phyloP scores from a whole-genome alignment of 2,113 vertebrate genomes.

The Nothoprocta pentlandii region DNA sequence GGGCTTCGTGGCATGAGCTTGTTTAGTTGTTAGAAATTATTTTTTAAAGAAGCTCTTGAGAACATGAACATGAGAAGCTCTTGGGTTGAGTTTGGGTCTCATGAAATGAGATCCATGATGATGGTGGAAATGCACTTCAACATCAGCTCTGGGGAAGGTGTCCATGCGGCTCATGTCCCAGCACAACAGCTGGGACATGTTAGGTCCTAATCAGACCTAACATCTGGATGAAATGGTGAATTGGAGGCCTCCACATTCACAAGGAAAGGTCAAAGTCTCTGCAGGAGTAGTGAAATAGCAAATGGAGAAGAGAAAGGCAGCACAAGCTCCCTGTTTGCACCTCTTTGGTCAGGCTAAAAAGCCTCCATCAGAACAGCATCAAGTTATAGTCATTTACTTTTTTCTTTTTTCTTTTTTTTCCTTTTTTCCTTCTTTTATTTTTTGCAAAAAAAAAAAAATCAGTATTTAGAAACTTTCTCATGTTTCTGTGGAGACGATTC shows the following conservation, averaged over 20 bases:
- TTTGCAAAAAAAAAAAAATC: not conserved
- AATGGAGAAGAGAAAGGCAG: not conserved
- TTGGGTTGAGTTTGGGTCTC: not conserved
- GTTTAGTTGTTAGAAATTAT: not conserved
- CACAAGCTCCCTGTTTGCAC: not conserved
- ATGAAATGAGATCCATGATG: not conserved
- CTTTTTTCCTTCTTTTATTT: not conserved
- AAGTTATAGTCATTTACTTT: not conserved
- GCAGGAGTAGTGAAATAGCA: not conserved
- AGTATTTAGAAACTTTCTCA: not conserved
- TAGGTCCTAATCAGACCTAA: too few species aligned
- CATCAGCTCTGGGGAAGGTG: not conserved
- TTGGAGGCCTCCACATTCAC: not conserved
- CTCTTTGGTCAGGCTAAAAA: not conserved
- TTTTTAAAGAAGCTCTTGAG: not conserved
- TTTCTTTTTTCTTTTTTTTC: not conserved
- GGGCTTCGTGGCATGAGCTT: not conserved
- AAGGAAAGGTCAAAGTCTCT: not conserved
- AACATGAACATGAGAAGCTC: fast-evolving
- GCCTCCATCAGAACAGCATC: not conserved
- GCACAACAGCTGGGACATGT: too few species aligned
- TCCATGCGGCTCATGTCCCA: fast-evolving
- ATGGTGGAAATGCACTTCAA: fast-evolving
- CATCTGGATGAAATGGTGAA: not conserved
- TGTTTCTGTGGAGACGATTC: not conserved